These are phyloP conservation scores for Sebastiscus albofasciatus DNA, from an alignment of 2,797 vertebrate species.

Conservation along the genomic window DNA sequence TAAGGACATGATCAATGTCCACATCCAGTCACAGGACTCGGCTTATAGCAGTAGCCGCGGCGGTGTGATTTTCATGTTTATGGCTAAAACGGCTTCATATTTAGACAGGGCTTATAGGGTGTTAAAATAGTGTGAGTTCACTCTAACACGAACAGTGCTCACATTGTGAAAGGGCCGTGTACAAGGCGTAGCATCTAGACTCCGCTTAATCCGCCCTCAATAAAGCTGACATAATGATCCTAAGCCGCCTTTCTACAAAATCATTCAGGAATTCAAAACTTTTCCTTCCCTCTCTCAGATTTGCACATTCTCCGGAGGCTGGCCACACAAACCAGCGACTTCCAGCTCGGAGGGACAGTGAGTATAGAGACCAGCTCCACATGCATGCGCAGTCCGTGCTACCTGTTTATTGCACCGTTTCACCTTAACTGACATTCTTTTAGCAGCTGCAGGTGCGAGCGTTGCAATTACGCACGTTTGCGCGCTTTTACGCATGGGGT, in stretches of 20 bases:
- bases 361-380: constrained; percentile 59
- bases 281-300: constrained; percentile 78
- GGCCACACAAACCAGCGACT: constrained; percentile 66
- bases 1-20: constrained; percentile 77
- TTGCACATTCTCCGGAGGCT: constrained; percentile 91
- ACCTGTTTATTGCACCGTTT: constrained; percentile 28
- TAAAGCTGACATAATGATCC: constrained; percentile 98
- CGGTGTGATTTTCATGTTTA: constrained; percentile 95
- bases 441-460: not conserved
- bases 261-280: constrained; percentile 97
- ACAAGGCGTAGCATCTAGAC: constrained; percentile 91
- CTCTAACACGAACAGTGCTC: constrained; percentile 91
- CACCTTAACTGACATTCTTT: constrained; percentile 8
- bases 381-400: constrained; percentile 24
- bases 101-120: constrained; percentile 92
- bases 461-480: constrained; percentile 14
- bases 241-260: constrained; percentile 96
- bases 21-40: constrained; percentile 83
- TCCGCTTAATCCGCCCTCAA: constrained; percentile 94
- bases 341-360: constrained; percentile 80
- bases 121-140: constrained; percentile 95
- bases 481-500: constrained; percentile 33
- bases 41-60: constrained; percentile 87
- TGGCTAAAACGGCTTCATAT: constrained; percentile 91
- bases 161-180: constrained; percentile 91